Base-by-base conservation (phyloP, 2,888 invertebrate genomes). In the Cataglyphis altisquamis region DNA sequence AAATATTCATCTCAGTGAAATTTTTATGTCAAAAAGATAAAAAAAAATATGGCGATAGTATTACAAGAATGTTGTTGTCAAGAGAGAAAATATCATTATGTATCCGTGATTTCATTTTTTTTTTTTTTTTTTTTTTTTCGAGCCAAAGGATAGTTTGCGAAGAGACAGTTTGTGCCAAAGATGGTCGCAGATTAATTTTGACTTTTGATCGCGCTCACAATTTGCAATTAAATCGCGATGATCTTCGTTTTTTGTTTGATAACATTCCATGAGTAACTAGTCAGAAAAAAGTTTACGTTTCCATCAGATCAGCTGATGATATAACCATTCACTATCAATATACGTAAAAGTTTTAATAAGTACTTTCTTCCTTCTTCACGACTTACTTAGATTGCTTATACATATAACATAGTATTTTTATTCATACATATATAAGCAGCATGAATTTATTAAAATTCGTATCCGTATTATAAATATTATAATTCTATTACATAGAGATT, bases 1-100 rank as follows among this genome's bases (percentile, higher is more conserved):
- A 48, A 15, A 48, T 78, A 80, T 68, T 67, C 15, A 41, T 45
- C n/a, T 55, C 25, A 68, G 68, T 80, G 85, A 82, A 84, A 84
- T 74, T 67, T 60, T 64, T 60, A 29, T 45, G n/a, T 75, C 48
- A 80, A 81, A 41, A 21, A 9, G 32, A 39, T 15, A 5, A 62
- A 72, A 32, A 8, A 5, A 32, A 80, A 15, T 8, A 1, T 29
- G 2, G 2, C 15, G 9, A 36, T 63, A 45, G 29, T 0, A 64
- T 45, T 63, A 25, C 21, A 4, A 48, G 52, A 75, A 21, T 64
- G 6, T 18, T 18, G 29, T 29, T n/a, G n/a, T 60, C 1, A 18
- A 60, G 1, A 18, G 52, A n/a, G 8, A 52, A 60, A 73, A 12
- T 6, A n/a, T 18, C n/a, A 3, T 29, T 57, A 39, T 39, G 57